Evolutionary conservation across 1,140 invertebrate species (phyloP).

Genomic region (Steinernema khuongi): DNA sequence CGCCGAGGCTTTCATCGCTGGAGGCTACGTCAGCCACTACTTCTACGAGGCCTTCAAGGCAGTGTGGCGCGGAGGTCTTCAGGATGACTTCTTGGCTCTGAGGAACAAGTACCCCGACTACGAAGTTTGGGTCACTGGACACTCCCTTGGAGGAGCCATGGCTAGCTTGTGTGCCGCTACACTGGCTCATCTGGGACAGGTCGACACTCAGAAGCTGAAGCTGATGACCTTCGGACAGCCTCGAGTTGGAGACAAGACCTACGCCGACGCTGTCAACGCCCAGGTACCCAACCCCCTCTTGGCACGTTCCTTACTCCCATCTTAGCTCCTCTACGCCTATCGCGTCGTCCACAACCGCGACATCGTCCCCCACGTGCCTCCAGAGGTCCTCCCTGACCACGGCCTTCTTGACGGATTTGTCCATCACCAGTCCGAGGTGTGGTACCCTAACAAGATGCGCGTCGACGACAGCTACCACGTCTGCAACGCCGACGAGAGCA

Average conservation of each 20-base stretch:
- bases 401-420: conserved; percentile 24
- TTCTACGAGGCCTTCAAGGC: conserved; percentile 34
- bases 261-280: conserved; percentile 24
- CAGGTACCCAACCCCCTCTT: background rate
- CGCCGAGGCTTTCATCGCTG: background rate
- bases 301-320: background rate
- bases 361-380: conserved; percentile 27
- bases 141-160: too few relatives aligned
- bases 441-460: conserved; percentile 24
- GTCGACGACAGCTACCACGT: background rate
- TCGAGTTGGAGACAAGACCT: conserved; percentile 26
- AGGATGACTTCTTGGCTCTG: conserved; percentile 30
- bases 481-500: background rate
- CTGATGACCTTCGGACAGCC: conserved; percentile 34
- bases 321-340: conserved; percentile 24
- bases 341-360: conserved; percentile 29
- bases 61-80: conserved; percentile 35
- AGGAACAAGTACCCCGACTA: conserved; percentile 26
- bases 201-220: background rate
- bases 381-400: conserved; percentile 11
- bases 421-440: conserved; percentile 34
- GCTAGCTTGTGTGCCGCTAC: too few relatives aligned
- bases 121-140: conserved; percentile 33
- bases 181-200: background rate
- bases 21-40: conserved; percentile 26